Conservation (phyloP, 1,140 invertebrate species). For the Drosophila nigrodunni region DNA sequence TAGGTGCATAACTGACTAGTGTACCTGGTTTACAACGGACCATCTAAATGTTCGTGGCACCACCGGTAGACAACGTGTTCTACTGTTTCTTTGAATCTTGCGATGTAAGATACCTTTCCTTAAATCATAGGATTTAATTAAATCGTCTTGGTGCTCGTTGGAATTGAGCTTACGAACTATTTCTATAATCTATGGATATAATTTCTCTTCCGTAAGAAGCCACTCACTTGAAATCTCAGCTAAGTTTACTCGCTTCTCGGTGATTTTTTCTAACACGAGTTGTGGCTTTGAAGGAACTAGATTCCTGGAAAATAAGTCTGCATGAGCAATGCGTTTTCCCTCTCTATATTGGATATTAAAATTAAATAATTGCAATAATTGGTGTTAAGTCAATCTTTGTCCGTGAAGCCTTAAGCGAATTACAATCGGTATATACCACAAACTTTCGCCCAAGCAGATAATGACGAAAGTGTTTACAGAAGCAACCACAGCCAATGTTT, state of each 20-base stretch:
- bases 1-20: slow-evolving; percentile 14
- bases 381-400: background rate
- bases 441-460: background rate
- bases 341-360: too few relatives aligned
- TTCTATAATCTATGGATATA: too few relatives aligned
- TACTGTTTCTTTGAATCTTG: slow-evolving; percentile 8
- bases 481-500: background rate
- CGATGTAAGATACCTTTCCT: background rate
- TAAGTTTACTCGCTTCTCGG: too few relatives aligned
- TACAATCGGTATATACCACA: background rate
- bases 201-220: too few relatives aligned
- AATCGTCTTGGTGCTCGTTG: too few relatives aligned
- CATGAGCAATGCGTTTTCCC: too few relatives aligned
- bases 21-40: slow-evolving; percentile 15
- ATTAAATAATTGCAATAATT: background rate
- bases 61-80: slow-evolving; percentile 16
- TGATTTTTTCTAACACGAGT: too few relatives aligned
- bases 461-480: background rate
- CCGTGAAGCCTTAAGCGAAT: background rate
- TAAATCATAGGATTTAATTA: too few relatives aligned
- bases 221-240: too few relatives aligned
- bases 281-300: too few relatives aligned
- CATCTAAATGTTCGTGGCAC: slow-evolving; percentile 15
- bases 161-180: too few relatives aligned
- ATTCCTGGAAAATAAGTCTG: too few relatives aligned